phyloP scores from a whole-genome alignment of 2,113 vertebrate species.

The Pungitius pungitius region DNA sequence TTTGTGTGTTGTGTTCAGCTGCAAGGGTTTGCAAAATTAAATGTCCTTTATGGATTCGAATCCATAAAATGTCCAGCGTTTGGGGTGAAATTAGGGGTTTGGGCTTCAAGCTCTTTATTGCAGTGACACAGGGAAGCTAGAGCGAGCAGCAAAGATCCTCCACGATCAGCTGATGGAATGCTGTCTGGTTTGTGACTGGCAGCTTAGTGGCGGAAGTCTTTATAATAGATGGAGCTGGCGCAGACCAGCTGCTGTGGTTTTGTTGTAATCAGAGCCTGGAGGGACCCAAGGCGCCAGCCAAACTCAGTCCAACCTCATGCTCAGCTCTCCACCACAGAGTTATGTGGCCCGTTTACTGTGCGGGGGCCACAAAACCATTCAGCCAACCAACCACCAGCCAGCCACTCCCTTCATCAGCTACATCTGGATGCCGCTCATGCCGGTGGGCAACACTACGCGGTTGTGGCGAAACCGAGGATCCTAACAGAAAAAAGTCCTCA shows the following conservation, averaged over 20 bases:
- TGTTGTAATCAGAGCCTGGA: slow-evolving; percentile 39
- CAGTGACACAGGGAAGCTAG: slow-evolving; percentile 11
- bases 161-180: slow-evolving; percentile 47
- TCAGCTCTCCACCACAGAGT: slow-evolving; percentile 37
- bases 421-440: slow-evolving; percentile 55
- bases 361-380: slow-evolving; percentile 41
- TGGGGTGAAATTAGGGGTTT: slow-evolving; percentile 9
- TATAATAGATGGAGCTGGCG: slow-evolving; percentile 15
- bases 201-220: slow-evolving; percentile 38
- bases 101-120: slow-evolving; percentile 53
- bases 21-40: slow-evolving; percentile 26
- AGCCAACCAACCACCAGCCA: slow-evolving; percentile 48
- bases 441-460: slow-evolving; percentile 36
- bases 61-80: slow-evolving; percentile 52
- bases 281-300: slow-evolving; percentile 55
- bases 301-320: slow-evolving; percentile 67
- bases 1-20: slow-evolving; percentile 5
- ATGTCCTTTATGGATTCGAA: slow-evolving; percentile 67
- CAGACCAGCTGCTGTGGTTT: slow-evolving; percentile 31
- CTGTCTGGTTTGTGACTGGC: slow-evolving; percentile 61
- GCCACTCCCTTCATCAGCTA: slow-evolving; percentile 58
- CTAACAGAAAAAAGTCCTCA: slow-evolving; percentile 52
- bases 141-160: slow-evolving; percentile 52
- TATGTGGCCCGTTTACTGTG: slow-evolving; percentile 50
- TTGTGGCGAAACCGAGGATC: slow-evolving; percentile 40